phyloP scores from a whole-genome alignment of 2,888 invertebrate genomes.

The Trichopoda pennipes region DNA sequence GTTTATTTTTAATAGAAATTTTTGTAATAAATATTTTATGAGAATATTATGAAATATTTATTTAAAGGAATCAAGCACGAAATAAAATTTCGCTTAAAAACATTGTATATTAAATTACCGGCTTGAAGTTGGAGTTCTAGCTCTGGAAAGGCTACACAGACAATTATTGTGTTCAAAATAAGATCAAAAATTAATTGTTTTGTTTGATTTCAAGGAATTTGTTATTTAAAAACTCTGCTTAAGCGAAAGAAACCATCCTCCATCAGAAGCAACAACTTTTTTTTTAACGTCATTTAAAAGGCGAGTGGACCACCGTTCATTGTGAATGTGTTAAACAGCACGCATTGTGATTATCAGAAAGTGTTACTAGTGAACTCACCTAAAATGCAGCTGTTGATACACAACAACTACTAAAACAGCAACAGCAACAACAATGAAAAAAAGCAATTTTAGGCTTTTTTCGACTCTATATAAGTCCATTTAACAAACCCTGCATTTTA shows the following conservation, averaged over 20 bases:
- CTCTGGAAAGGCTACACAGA: not conserved
- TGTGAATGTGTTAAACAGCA: slow-evolving; percentile 67
- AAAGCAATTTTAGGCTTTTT: slow-evolving; percentile 60
- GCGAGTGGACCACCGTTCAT: slow-evolving; percentile 59
- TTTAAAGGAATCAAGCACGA: too few species aligned
- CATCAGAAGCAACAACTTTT: slow-evolving; percentile 47
- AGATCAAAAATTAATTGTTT: not conserved
- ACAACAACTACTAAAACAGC: slow-evolving; percentile 10
- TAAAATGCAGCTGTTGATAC: slow-evolving; percentile 64
- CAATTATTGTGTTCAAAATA: not conserved
- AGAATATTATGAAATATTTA: too few species aligned
- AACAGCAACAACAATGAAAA: slow-evolving; percentile 20
- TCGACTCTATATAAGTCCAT: slow-evolving; percentile 58
- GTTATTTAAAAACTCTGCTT: slow-evolving; percentile 9
- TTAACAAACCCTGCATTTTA: slow-evolving; percentile 66
- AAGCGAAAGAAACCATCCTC: not conserved
- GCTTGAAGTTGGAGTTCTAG: too few species aligned
- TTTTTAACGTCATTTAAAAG: slow-evolving; percentile 44
- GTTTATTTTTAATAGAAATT: too few species aligned
- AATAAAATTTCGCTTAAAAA: too few species aligned
- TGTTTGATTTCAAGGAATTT: not conserved
- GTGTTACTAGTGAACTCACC: slow-evolving; percentile 58
- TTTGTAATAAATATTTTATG: too few species aligned
- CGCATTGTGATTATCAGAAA: slow-evolving; percentile 66
- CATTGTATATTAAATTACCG: too few species aligned